Conservation (phyloP, 2,113 vertebrate genomes). For the Trochalopteron elliotii region DNA sequence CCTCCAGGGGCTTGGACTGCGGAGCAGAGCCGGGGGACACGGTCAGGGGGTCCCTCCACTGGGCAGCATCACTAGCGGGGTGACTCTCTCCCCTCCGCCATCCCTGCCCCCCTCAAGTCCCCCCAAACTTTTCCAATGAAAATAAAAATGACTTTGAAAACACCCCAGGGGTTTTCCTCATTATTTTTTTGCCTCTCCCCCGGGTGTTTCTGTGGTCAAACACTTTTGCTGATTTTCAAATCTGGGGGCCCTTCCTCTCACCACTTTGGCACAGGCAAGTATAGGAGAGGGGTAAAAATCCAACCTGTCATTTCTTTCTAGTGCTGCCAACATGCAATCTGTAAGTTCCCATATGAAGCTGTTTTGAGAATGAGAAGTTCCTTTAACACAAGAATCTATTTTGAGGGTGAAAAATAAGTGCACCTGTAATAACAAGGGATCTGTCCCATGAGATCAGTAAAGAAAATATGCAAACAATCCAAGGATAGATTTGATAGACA, state of each 20-base stretch:
- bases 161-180: neutral
- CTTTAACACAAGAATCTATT: too few relatives aligned
- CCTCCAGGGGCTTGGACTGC: slow-evolving; percentile 76
- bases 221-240: neutral
- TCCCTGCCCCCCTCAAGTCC: fast-evolving
- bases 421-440: too few relatives aligned
- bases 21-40: neutral
- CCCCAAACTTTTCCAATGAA: neutral
- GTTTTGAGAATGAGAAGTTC: too few relatives aligned
- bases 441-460: too few relatives aligned
- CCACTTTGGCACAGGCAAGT: neutral
- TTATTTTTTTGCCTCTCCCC: neutral
- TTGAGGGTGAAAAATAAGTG: too few relatives aligned
- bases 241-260: neutral
- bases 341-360: too few relatives aligned
- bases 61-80: neutral
- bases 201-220: neutral
- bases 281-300: too few relatives aligned
- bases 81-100: neutral
- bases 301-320: too few relatives aligned
- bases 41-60: fast-evolving
- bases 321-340: too few relatives aligned
- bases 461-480: too few relatives aligned
- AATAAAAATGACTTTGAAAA: neutral
- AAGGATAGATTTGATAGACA: too few relatives aligned